Percentiles rank a stretch among this genome's conserved stretches.
Evolutionary conservation across 2,888 invertebrate species (phyloP).

Genomic region (Myathropa florea): DNA sequence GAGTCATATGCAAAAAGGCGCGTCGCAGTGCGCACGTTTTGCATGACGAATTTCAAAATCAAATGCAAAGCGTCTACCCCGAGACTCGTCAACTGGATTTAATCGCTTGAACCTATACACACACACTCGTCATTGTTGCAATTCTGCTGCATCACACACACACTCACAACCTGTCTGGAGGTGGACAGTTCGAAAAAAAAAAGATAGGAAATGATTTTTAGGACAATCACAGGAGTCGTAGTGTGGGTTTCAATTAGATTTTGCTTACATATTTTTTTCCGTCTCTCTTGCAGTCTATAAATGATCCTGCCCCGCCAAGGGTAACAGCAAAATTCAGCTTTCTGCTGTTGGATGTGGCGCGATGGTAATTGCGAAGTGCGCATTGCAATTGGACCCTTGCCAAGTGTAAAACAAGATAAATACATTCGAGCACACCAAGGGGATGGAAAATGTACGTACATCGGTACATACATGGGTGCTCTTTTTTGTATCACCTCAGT

Average conservation of each 20-base stretch:
- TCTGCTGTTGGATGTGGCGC: neutral
- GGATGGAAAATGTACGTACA: neutral
- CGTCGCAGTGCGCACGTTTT: constrained; percentile 41
- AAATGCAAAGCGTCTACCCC: constrained; percentile 12
- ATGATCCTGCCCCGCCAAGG: neutral
- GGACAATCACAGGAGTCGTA: neutral
- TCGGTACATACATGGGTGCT: neutral
- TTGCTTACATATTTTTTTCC: too few relatives aligned
- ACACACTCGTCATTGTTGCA: neutral
- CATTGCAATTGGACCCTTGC: constrained; percentile 46
- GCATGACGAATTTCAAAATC: constrained; percentile 52
- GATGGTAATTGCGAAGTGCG: constrained; percentile 26
- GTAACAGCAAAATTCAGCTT: neutral
- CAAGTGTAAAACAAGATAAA: constrained; percentile 8
- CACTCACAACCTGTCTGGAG: neutral
- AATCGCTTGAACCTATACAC: neutral
- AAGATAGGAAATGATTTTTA: neutral
- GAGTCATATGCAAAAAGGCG: constrained; percentile 32
- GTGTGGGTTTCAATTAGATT: neutral
- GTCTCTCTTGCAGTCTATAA: neutral
- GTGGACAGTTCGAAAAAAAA: neutral
- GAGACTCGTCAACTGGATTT: neutral
- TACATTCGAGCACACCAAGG: neutral
- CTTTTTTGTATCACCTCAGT: neutral
- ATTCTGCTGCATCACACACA: neutral